Conservation (phyloP, 2,888 invertebrate species). For the Drosophila ustulata region DNA sequence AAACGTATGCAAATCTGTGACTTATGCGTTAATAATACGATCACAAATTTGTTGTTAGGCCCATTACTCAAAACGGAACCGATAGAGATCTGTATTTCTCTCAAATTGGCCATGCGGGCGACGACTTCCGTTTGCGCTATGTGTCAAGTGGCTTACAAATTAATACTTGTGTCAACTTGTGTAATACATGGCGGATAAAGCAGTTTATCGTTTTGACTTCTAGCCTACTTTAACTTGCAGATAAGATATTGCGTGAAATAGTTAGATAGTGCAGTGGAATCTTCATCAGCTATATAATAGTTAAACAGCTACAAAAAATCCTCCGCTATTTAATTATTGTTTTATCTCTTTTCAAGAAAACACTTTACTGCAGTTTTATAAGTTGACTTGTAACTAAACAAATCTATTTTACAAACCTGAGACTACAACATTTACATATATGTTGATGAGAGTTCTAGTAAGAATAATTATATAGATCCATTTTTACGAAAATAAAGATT, state of each 20-base stretch:
- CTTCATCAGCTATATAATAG: background rate
- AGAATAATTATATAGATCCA: too few species aligned
- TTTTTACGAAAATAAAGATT: too few species aligned
- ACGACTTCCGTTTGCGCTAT: background rate
- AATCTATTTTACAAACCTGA: too few species aligned
- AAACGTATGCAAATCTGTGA: conserved; percentile 25
- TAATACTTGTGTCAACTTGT: background rate
- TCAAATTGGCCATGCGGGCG: background rate
- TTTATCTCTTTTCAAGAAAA: too few species aligned
- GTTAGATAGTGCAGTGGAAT: background rate
- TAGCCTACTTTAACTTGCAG: background rate
- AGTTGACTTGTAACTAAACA: too few species aligned
- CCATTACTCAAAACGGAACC: conserved; percentile 8
- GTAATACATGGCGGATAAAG: background rate
- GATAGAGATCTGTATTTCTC: background rate
- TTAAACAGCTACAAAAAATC: too few species aligned
- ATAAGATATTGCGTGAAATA: background rate
- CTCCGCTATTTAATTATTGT: too few species aligned
- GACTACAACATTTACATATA: too few species aligned
- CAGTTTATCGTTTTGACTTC: background rate
- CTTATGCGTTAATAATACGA: conserved; percentile 11
- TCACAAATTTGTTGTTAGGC: conserved; percentile 5
- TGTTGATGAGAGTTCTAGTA: too few species aligned
- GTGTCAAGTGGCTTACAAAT: background rate
- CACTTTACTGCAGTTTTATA: background rate